Conservation (phyloP, 2,113 vertebrate species). For the Nannospalax galili region DNA sequence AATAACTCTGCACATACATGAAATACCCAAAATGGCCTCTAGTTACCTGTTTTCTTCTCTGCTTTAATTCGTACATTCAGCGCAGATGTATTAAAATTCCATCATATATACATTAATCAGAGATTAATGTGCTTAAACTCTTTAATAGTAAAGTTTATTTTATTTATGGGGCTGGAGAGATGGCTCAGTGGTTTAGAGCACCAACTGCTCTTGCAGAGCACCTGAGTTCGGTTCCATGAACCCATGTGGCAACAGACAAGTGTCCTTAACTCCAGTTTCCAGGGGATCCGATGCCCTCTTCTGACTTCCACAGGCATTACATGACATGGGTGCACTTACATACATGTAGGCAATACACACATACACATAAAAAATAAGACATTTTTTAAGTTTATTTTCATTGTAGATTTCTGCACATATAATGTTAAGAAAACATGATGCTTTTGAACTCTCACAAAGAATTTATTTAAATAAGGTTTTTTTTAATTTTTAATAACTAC, state of each 20-base stretch:
- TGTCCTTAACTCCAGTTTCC: too few relatives aligned
- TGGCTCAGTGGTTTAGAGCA: too few relatives aligned
- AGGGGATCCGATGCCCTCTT: too few relatives aligned
- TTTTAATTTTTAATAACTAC: slow-evolving; percentile 24
- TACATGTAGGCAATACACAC: too few relatives aligned
- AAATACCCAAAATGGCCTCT: neutral
- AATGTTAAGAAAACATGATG: slow-evolving; percentile 2
- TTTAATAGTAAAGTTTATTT: slow-evolving; percentile 39
- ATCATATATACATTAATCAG: neutral
- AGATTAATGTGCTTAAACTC: neutral
- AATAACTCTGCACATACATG: neutral
- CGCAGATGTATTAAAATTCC: neutral
- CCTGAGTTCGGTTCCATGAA: too few relatives aligned
- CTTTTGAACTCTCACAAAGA: neutral
- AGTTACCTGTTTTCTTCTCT: neutral
- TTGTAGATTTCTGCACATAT: neutral
- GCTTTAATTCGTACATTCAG: slow-evolving; percentile 18
- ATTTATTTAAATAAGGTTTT: slow-evolving; percentile 1
- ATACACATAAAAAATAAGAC: too few relatives aligned
- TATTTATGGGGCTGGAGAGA: neutral
- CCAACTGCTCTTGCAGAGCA: too few relatives aligned
- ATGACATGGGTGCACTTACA: too few relatives aligned
- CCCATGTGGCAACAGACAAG: too few relatives aligned
- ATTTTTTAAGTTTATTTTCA: neutral
- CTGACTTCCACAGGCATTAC: too few relatives aligned